Base-by-base conservation (phyloP, 2,888 invertebrate species). In the Polydrusus tereticollis region DNA sequence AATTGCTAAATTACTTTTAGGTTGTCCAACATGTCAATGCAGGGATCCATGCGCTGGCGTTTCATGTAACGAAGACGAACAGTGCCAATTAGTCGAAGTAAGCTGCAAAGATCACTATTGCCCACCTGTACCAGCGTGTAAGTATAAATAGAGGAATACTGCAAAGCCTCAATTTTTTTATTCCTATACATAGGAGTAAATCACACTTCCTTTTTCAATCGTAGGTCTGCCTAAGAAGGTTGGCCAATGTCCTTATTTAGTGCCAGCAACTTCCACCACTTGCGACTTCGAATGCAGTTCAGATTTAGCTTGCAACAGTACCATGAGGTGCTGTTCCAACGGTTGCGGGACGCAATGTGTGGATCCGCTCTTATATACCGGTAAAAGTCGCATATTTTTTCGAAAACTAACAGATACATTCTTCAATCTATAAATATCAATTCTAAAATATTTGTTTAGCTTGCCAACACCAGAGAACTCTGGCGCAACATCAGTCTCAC, bases 341-440 rank as follows among this genome's bases (percentile, higher is more conserved):
- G 95, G 95, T 21, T 95, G 95, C 81, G 95, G 95, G 0, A 94
- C 95, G 0, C 92, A 93, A 77, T 95, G 95, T 82, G 90, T 92
- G 0, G 87, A 89, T 50, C 92, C 94, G 0, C 88, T 93, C 38
- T 88, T 93, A 76, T 90, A 92, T 77, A 92, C 94, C 66, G 83
- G 83, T 83, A 79, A 70, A 18, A 14, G 20, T 23, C 2, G 38
- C 10, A 38, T 12, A 38, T 38, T 21, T 33, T 47, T n/a, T 29
- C 29, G 7, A 5, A 29, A 29, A 29, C 7, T 29, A 6, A 26
- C n/a, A n/a, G n/a, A n/a, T n/a, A n/a, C n/a, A n/a, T n/a, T n/a
- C n/a, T n/a, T n/a, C n/a, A n/a, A n/a, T n/a, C n/a, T n/a, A n/a
- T n/a, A n/a, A n/a, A n/a, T n/a, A n/a, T n/a, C n/a, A n/a, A n/a